Conservation (phyloP, 2,797 vertebrate species). For the Diplodus puntazzo region DNA sequence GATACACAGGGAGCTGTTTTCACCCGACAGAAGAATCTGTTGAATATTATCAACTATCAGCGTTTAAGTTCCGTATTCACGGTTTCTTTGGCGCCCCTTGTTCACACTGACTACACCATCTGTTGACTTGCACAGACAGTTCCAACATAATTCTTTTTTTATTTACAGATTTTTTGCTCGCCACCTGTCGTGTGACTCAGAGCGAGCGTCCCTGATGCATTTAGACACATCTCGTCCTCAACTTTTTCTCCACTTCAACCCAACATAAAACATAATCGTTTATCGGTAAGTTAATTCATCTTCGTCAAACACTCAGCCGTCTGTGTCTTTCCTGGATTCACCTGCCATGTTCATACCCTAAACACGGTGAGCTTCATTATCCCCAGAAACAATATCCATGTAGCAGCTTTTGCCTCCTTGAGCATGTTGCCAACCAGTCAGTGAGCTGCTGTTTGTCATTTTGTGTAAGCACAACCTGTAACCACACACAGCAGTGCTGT, state of each 20-base stretch:
- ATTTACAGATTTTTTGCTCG: neutral
- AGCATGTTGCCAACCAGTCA: neutral
- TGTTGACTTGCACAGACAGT: neutral
- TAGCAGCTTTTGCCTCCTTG: neutral
- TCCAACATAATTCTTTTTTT: neutral
- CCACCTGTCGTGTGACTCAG: neutral
- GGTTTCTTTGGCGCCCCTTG: neutral
- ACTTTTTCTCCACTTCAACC: neutral
- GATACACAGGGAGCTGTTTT: neutral
- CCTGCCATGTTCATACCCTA: neutral
- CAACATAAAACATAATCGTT: neutral
- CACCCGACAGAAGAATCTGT: neutral
- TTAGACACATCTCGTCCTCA: neutral
- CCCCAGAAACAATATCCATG: neutral
- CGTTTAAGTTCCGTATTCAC: neutral
- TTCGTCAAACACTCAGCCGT: neutral
- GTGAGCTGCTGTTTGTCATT: constrained; percentile 5
- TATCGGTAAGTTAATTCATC: neutral
- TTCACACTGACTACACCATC: neutral
- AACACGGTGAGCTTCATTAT: constrained; percentile 11
- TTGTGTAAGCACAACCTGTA: neutral
- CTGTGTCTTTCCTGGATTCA: neutral
- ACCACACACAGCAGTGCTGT: no score
- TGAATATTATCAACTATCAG: neutral
- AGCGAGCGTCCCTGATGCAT: no score